These are phyloP conservation scores for Brenthis hecate DNA, from an alignment of 2,888 invertebrate genomes.

Conservation along the genomic window DNA sequence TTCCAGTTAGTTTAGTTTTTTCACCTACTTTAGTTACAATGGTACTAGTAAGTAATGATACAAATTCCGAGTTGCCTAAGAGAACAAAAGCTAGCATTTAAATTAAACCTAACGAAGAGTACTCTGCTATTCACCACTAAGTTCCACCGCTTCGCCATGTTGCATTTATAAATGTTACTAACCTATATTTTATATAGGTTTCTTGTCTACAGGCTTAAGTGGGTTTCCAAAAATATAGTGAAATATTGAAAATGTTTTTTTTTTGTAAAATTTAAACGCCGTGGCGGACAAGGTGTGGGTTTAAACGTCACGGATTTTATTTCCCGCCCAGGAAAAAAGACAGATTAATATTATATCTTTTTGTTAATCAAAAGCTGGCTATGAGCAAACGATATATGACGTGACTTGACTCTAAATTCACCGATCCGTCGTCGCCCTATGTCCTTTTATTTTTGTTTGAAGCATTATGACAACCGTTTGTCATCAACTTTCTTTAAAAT, in stretches of 20 bases:
- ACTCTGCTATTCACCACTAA: constrained; percentile 29
- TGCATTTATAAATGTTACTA: constrained; percentile 18
- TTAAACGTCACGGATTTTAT: no score
- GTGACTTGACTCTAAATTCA: no score
- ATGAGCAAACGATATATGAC: no score
- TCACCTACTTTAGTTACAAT: constrained; percentile 2
- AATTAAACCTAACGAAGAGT: constrained; percentile 33
- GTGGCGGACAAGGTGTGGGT: no score
- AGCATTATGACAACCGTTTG: no score
- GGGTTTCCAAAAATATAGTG: neutral
- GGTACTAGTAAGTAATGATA: constrained; percentile 20
- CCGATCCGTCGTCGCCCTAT: no score
- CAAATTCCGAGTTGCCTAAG: constrained; percentile 21
- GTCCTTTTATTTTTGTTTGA: no score
- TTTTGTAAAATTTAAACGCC: no score
- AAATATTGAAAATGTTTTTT: neutral
- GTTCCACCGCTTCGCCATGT: constrained; percentile 16
- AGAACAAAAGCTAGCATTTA: constrained; percentile 34
- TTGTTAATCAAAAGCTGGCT: no score
- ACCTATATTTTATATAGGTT: constrained; percentile 21
- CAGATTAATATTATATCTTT: no score
- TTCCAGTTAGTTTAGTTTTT: neutral
- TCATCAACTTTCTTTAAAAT: no score
- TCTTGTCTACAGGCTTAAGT: neutral
- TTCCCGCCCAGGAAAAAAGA: no score